These are phyloP conservation scores for Lepidurus arcticus DNA, from an alignment of 1,140 invertebrate genomes.

Conservation along the genomic window DNA sequence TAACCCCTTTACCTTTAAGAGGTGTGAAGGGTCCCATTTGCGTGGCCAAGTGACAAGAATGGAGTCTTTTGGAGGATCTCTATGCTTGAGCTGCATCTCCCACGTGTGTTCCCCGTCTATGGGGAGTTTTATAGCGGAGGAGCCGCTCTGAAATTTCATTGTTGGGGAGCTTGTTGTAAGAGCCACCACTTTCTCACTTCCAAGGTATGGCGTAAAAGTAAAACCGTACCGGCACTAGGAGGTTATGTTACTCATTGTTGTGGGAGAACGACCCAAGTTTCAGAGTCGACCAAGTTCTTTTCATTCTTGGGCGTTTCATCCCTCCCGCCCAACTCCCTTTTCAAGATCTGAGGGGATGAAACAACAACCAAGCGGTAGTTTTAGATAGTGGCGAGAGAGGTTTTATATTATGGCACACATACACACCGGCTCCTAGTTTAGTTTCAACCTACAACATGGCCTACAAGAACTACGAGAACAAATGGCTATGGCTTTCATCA, in stretches of 20 bases:
- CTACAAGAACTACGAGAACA: background rate
- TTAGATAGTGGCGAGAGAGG: too few relatives aligned
- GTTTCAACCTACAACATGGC: background rate
- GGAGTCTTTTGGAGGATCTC: background rate
- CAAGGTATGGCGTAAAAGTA: background rate
- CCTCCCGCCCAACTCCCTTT: background rate
- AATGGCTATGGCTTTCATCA: background rate
- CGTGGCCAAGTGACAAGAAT: constrained; percentile 21
- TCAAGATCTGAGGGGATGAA: too few relatives aligned
- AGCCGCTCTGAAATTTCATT: too few relatives aligned
- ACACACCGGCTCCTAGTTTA: background rate
- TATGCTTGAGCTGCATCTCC: background rate
- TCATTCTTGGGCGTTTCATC: background rate
- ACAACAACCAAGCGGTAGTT: too few relatives aligned
- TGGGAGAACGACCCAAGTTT: background rate
- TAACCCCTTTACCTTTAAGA: background rate
- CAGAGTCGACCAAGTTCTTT: background rate
- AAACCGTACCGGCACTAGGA: background rate
- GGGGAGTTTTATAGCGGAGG: background rate
- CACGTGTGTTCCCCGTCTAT: background rate
- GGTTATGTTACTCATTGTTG: constrained; percentile 15
- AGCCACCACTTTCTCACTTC: too few relatives aligned
- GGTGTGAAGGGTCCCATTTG: constrained; percentile 9
- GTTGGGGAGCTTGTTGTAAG: too few relatives aligned
- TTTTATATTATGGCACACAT: background rate